These are phyloP conservation scores for Phortica okadai DNA, from an alignment of 2,888 invertebrate species.

Conservation along the genomic window DNA sequence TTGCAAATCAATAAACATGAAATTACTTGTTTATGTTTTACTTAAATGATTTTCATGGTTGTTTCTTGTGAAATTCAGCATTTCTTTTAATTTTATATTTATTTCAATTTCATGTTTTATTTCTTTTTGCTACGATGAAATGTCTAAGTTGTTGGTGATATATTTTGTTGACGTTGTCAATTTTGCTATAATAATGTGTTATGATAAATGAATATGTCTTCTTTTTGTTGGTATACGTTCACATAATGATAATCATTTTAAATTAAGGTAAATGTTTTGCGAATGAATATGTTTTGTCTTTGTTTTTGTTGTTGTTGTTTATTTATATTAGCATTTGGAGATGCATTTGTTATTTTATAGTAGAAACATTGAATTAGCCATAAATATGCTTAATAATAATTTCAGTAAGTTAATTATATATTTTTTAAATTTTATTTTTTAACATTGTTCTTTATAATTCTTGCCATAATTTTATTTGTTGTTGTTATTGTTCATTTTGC, in stretches of 20 bases:
- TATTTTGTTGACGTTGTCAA: conserved; percentile 13
- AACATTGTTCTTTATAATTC: conserved; percentile 10
- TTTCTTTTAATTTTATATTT: conserved; percentile 33
- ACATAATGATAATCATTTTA: conserved; percentile 55
- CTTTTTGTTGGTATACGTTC: conserved; percentile 44
- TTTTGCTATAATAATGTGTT: conserved; percentile 41
- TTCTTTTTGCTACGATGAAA: conserved; percentile 32
- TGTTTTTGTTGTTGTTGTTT: conserved; percentile 10
- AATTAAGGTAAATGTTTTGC: neutral
- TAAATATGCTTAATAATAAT: conserved; percentile 18
- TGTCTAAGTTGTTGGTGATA: conserved; percentile 36
- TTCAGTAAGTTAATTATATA: neutral
- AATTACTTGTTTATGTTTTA: conserved; percentile 37
- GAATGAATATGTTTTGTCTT: conserved; percentile 17
- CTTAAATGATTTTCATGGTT: conserved; percentile 47
- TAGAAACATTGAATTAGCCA: conserved; percentile 23
- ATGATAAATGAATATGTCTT: conserved; percentile 58
- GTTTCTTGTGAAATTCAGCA: conserved; percentile 50
- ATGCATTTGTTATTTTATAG: conserved; percentile 3
- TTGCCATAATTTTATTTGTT: neutral
- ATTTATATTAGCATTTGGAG: neutral
- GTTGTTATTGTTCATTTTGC: neutral
- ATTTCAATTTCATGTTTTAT: conserved; percentile 18
- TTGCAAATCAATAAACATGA: conserved; percentile 27
- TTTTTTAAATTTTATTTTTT: neutral